Conservation (phyloP, 2,797 vertebrate genomes). For the Rhadinocentrus ornatus region DNA sequence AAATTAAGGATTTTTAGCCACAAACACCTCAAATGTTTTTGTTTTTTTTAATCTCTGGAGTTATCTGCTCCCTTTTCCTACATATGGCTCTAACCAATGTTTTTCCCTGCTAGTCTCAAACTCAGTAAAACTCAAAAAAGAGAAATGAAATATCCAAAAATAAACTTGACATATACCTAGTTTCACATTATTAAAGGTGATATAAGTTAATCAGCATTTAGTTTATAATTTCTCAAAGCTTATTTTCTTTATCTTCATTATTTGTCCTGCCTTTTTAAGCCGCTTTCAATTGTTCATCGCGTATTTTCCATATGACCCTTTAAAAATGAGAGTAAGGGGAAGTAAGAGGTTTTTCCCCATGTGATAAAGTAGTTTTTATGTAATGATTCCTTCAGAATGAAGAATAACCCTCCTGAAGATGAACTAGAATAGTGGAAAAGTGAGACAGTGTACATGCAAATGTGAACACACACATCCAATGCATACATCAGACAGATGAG, state of each 20-base stretch:
- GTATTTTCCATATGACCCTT: neutral
- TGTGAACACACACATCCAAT: neutral
- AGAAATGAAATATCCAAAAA: constrained; percentile 25
- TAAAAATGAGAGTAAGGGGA: neutral
- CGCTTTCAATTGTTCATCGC: no score
- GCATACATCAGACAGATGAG: neutral
- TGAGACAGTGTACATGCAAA: neutral
- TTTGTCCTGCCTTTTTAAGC: no score
- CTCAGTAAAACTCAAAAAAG: neutral
- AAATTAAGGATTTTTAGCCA: neutral
- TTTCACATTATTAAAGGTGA: no score
- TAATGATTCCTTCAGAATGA: neutral
- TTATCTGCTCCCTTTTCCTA: neutral
- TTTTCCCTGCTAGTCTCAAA: constrained; percentile 23
- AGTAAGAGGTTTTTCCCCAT: neutral
- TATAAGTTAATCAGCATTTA: neutral
- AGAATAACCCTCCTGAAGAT: neutral
- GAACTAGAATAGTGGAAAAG: neutral
- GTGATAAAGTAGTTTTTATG: neutral
- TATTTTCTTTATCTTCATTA: no score
- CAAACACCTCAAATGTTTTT: neutral
- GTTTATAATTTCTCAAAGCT: neutral
- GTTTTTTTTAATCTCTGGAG: neutral
- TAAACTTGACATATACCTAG: neutral
- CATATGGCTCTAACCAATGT: neutral